These are phyloP conservation scores for Papilio machaon DNA, from an alignment of 1,140 invertebrate species.

Conservation along the genomic window DNA sequence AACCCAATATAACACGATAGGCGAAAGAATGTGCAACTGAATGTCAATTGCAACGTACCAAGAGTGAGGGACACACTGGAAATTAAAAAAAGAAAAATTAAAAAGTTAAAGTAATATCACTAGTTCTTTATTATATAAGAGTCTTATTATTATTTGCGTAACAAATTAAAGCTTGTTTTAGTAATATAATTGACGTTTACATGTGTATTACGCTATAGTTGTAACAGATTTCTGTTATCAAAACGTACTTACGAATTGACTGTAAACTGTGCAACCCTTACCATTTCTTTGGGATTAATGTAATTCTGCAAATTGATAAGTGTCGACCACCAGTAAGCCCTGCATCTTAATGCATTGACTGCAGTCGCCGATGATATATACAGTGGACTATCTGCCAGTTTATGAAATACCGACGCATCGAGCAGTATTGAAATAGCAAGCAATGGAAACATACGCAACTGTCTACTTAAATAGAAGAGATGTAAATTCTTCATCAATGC, in stretches of 20 bases:
- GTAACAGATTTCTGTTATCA: too few relatives aligned
- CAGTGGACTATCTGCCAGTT: conserved; percentile 82
- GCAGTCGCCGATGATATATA: conserved; percentile 79
- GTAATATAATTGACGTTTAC: too few relatives aligned
- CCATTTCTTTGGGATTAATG: conserved; percentile 46
- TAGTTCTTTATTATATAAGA: too few relatives aligned
- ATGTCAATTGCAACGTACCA: conserved; percentile 82
- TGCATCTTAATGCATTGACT: conserved; percentile 60
- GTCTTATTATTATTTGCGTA: too few relatives aligned
- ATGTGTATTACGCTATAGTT: too few relatives aligned
- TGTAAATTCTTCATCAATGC: conserved; percentile 51
- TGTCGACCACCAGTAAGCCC: conserved; percentile 79
- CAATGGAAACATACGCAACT: conserved; percentile 82
- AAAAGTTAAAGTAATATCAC: too few relatives aligned
- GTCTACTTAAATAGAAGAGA: conserved; percentile 81
- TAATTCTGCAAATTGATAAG: conserved; percentile 80
- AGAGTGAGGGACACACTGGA: conserved; percentile 81
- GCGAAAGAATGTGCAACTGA: conserved; percentile 76
- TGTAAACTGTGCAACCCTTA: background rate
- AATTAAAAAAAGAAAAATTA: conserved; percentile 39
- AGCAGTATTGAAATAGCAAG: conserved; percentile 82
- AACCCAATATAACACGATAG: conserved; percentile 66
- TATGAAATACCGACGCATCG: conserved; percentile 78
- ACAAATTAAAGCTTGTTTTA: too few relatives aligned
- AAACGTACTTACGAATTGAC: too few relatives aligned